Evolutionary conservation across 2,888 invertebrate species (phyloP), one percentile per base, ranked within the genome.

Genomic region (Erynnis tages): DNA sequence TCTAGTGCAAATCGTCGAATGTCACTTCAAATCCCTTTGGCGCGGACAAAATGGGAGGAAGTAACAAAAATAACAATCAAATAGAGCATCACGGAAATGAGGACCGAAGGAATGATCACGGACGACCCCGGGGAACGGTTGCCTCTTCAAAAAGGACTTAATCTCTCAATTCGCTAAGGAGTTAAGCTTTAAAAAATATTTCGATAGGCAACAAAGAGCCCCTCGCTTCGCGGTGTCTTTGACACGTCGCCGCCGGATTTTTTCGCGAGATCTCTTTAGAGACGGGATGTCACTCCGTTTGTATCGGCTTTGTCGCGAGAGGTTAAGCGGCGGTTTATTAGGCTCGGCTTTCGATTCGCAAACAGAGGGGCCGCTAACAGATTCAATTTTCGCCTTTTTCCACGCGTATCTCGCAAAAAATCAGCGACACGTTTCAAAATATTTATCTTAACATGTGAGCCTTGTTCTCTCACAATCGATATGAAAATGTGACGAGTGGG

Each of bases 141-240:
- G 91, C 90, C 91, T 91, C 90, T 91, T 91, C 90, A 91, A 91
- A 91, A 81, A 85, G 73, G 82, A 89, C 89, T 87, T 90, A 89
- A 90, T 90, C 90, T 89, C 88, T 82, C 87, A 90, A 90, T 88
- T 88, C 89, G 85, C 88, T 84, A 90, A 90, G 90, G 90, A 90
- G 90, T 90, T 89, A 84, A 89, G 88, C 85, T 84, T 86, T 82
- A 88, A 89, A 86, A 89, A 89, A 89, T 88, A 87, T 85, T 87
- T 84, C 83, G 78, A 80, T 76, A 84, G 79, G 78, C 84, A 84
- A 87, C 86, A 88, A 88, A 87, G 82, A 74, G 71, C 71, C 80
- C 84, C 86, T 78, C 79, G 74, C 66, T 69, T 73, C 79, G 85
- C 88, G 86, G 89, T 88, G 89, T 88, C 84, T 89, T 88, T 90